phyloP scores from a whole-genome alignment of 2,888 invertebrate species.

The Pollenia griseotomentosa region DNA sequence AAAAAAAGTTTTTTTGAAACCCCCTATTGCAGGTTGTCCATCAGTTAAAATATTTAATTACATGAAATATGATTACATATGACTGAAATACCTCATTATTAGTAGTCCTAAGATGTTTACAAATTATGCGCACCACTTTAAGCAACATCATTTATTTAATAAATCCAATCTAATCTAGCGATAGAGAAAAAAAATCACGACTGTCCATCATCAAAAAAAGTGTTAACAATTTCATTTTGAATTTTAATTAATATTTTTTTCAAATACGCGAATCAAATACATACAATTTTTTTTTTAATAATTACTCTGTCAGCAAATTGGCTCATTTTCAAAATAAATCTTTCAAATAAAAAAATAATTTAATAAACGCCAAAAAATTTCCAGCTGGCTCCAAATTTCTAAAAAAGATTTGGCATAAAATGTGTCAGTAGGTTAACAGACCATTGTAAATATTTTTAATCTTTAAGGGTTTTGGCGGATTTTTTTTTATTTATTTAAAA shows the following conservation, averaged over 20 bases:
- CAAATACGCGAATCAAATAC: neutral
- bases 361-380: conserved; percentile 34
- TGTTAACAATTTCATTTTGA: conserved; percentile 46
- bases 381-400: conserved; percentile 57
- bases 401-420: conserved; percentile 40
- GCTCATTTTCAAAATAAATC: conserved; percentile 66
- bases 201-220: neutral
- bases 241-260: conserved; percentile 49
- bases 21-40: too few species aligned
- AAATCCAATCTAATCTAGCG: too few species aligned
- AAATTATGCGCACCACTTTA: too few species aligned
- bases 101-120: too few species aligned
- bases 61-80: too few species aligned
- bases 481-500: conserved; percentile 7
- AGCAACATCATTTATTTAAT: too few species aligned
- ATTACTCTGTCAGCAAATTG: conserved; percentile 63
- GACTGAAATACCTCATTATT: too few species aligned
- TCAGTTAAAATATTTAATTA: too few species aligned
- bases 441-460: conserved; percentile 29
- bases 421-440: conserved; percentile 61
- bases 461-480: neutral
- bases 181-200: neutral
- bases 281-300: neutral
- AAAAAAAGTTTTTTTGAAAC: too few species aligned
- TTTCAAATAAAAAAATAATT: conserved; percentile 37